Evolutionary conservation across 2,888 invertebrate genomes (phyloP).

Genomic region (Callyntrura guangdongensis): DNA sequence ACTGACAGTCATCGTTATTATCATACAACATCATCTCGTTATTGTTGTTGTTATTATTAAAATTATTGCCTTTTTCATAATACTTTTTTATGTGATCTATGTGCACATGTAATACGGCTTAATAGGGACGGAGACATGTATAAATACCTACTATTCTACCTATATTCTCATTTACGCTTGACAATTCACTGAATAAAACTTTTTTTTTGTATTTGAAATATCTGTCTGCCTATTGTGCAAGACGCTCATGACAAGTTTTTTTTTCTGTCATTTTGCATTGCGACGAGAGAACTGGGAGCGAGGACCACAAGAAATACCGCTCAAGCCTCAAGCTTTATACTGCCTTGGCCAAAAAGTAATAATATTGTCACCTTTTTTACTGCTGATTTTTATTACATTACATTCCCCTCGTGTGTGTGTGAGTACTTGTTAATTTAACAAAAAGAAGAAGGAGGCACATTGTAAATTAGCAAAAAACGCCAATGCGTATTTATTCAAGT

Average conservation of each 20-base stretch:
- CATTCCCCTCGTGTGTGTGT: background rate
- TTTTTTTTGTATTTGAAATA: slow-evolving; percentile 9
- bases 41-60: slow-evolving; percentile 41
- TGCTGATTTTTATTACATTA: background rate
- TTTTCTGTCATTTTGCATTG: background rate
- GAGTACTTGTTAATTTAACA: background rate
- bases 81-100: slow-evolving; percentile 48
- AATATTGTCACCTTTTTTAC: slow-evolving; percentile 44
- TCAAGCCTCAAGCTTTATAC: background rate
- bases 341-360: slow-evolving; percentile 52
- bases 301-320: background rate
- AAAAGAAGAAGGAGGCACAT: background rate
- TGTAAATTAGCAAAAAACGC: background rate
- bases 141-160: background rate
- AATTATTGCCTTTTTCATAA: slow-evolving; percentile 56
- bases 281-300: background rate
- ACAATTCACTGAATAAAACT: slow-evolving; percentile 9
- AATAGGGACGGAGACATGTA: background rate
- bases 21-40: slow-evolving; percentile 57
- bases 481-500: background rate
- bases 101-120: background rate
- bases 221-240: slow-evolving; percentile 7
- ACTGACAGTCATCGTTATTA: slow-evolving; percentile 36
- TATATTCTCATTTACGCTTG: slow-evolving; percentile 49
- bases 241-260: slow-evolving; percentile 20